Percentiles rank a stretch among this genome's conserved stretches.
Conservation (phyloP, 2,888 invertebrate genomes). For the Bimastos eiseni region DNA sequence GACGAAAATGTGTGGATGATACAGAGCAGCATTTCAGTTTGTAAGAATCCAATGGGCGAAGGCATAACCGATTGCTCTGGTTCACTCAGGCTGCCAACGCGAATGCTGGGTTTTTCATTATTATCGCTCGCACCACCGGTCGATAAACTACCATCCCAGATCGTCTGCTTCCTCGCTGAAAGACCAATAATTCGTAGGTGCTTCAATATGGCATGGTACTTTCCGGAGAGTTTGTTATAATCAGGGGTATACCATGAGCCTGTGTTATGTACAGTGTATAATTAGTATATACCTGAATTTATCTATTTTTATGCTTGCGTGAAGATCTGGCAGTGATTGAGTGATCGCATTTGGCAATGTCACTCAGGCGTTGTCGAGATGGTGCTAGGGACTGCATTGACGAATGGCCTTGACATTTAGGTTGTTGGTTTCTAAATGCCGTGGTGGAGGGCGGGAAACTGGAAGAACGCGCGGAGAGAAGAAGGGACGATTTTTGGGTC, state of each 20-base stretch:
- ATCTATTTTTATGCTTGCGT: neutral
- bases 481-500: neutral
- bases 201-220: neutral
- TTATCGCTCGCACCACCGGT: neutral
- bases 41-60: neutral
- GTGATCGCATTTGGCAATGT: neutral
- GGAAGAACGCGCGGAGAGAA: neutral
- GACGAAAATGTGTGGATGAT: neutral
- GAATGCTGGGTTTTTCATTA: neutral
- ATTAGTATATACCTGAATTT: neutral
- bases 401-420: constrained; percentile 13
- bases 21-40: neutral
- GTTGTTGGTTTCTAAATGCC: neutral
- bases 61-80: neutral
- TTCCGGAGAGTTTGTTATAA: neutral
- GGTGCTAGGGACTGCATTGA: neutral
- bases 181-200: neutral
- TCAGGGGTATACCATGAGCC: neutral
- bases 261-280: neutral
- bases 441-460: neutral
- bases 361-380: neutral
- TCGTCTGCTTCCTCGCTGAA: neutral
- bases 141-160: neutral
- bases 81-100: neutral
- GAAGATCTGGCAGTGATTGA: neutral